phyloP scores from a whole-genome alignment of 2,113 vertebrate genomes.

The Cathartes aura region DNA sequence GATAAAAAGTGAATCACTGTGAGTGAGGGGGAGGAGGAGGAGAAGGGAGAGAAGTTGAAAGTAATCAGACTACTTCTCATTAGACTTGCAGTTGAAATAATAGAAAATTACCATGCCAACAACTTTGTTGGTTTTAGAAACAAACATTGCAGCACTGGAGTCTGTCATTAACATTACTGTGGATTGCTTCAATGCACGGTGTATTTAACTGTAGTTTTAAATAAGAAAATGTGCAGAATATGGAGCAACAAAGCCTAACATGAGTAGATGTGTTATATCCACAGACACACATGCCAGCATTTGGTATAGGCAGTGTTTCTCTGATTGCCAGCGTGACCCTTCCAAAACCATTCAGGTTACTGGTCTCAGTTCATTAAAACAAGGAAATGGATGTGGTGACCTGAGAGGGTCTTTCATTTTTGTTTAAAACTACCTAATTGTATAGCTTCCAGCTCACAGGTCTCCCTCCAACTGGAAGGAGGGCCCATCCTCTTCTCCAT shows the following conservation, averaged over 20 bases:
- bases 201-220: background rate
- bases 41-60: background rate
- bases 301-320: background rate
- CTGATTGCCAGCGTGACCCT: background rate
- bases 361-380: background rate
- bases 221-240: background rate
- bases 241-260: background rate
- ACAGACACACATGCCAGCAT: background rate
- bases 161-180: background rate
- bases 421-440: background rate
- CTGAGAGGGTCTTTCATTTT: background rate
- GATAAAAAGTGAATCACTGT: background rate
- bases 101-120: background rate
- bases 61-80: background rate
- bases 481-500: background rate
- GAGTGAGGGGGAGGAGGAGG: background rate
- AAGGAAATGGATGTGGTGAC: background rate
- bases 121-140: background rate
- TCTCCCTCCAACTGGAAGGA: background rate
- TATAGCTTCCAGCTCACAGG: background rate
- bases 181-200: background rate
- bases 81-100: background rate
- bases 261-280: background rate
- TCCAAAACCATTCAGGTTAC: background rate
- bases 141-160: background rate